Evolutionary conservation across 2,888 invertebrate genomes (phyloP), one percentile per base, ranked within the genome.

Genomic region (Lasioglossum morio): DNA sequence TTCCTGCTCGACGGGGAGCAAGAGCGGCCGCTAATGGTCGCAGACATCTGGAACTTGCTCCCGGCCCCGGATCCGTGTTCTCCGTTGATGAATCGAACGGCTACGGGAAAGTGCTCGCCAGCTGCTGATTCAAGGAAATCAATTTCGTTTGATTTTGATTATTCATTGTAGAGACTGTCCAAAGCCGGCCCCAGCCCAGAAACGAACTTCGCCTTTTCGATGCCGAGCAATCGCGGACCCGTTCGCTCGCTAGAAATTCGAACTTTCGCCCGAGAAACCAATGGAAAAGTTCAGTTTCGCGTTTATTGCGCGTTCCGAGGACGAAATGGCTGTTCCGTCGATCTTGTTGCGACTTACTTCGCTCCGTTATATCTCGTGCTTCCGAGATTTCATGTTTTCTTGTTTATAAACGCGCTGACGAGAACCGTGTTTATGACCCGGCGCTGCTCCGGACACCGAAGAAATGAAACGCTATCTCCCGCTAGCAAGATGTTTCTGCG

Each of bases 1-100:
- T 89, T 90, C 88, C 88, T 74, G 90, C 74, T 84, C 84, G 86
- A 82, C 73, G 84, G 85, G 77, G 85, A 77, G 60, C 57, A n/a
- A 12, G 23, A 60, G 72, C 87, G 81, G n/a, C 40, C 70, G 70
- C 37, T 70, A 70, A 89, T 79, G 72, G 87, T 63, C 75, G 60
- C 70, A 53, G 82, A 81, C 85, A 81, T 89, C 76, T 77, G 79
- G 63, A 87, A 89, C 74, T 89, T 85, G 78, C 66, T 79, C 82
- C 72, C 69, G 69, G 60, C 4, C 27, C 27, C 80, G 79, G 75
- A 4, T 74, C 75, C 74, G 27, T 72, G 72, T 80, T 70, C 48
- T 30, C 34, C 63, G 60, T 72, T 53, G 66, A 60, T 72, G 27
- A 48, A 34, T 19, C 3, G 63, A 66, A 48, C 12, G 23, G n/a